These are phyloP conservation scores for Myotis vivesi DNA, from an alignment of 2,797 vertebrate species.

Conservation along the genomic window DNA sequence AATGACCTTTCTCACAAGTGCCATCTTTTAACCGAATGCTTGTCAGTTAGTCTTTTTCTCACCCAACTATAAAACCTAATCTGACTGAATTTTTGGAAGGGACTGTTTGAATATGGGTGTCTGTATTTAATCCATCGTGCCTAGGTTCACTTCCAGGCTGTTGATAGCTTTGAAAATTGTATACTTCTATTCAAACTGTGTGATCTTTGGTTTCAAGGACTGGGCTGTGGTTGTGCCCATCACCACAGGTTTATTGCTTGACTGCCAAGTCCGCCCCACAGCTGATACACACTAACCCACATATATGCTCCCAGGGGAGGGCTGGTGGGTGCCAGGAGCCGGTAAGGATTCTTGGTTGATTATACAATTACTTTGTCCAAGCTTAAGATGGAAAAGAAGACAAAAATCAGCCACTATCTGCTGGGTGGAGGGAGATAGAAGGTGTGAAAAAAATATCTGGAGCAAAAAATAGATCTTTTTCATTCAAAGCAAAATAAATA, in stretches of 20 bases:
- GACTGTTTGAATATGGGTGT: not conserved
- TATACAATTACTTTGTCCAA: not conserved
- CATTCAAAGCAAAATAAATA: not conserved
- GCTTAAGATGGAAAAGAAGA: not conserved
- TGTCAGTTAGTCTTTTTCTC: not conserved
- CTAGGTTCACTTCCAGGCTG: not conserved
- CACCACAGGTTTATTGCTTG: not conserved
- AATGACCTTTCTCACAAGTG: not conserved
- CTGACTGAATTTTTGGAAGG: not conserved
- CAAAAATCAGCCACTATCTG: not conserved
- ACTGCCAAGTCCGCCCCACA: not conserved
- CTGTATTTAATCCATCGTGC: not conserved
- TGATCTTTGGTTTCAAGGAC: not conserved
- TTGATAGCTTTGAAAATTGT: conserved; percentile 9
- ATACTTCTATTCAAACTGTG: not conserved
- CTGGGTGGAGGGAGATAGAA: not conserved
- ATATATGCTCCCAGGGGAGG: not conserved
- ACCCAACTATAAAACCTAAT: not conserved
- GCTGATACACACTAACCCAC: not conserved
- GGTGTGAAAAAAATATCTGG: not conserved
- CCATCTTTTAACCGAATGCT: not conserved
- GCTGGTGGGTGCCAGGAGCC: not conserved
- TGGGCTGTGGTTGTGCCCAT: not conserved
- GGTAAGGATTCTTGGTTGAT: not conserved
- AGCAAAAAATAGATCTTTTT: not conserved